phyloP scores from a whole-genome alignment of 2,888 invertebrate species.

The Lasiommata megera region DNA sequence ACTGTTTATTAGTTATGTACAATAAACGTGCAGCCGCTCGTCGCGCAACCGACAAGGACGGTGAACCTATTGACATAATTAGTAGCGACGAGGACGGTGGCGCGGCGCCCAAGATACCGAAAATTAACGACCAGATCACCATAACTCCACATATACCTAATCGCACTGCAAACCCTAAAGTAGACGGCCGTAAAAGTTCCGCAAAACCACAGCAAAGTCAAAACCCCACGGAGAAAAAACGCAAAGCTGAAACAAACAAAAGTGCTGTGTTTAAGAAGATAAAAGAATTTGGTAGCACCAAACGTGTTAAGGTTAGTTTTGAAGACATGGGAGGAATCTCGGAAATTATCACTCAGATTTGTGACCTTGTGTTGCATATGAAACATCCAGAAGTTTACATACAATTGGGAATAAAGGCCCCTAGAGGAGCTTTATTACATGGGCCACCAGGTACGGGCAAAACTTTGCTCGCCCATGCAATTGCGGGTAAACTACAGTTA shows the following conservation, averaged over 20 bases:
- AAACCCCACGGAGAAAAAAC: constrained; percentile 58
- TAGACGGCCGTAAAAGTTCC: constrained; percentile 42
- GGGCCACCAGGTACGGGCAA: constrained; percentile 98
- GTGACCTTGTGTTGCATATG: constrained; percentile 90
- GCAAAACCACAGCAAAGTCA: constrained; percentile 51
- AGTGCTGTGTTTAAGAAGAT: constrained; percentile 52
- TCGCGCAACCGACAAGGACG: constrained; percentile 61
- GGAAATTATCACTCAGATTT: constrained; percentile 85
- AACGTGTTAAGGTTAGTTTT: constrained; percentile 81
- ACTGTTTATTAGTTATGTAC: constrained; percentile 75
- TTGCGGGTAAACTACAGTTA: constrained; percentile 92
- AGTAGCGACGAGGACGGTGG: constrained; percentile 69
- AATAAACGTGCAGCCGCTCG: constrained; percentile 65
- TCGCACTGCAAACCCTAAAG: constrained; percentile 46
- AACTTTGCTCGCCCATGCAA: constrained; percentile 89
- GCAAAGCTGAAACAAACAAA: constrained; percentile 55
- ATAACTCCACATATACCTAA: constrained; percentile 70
- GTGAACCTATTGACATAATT: constrained; percentile 72
- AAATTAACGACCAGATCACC: constrained; percentile 75
- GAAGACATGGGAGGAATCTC: constrained; percentile 92
- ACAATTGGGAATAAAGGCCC: constrained; percentile 91
- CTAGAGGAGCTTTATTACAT: constrained; percentile 94
- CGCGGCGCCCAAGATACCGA: constrained; percentile 69
- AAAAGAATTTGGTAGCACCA: constrained; percentile 56
- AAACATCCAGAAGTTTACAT: constrained; percentile 94